Evolutionary conservation across 2,797 vertebrate species (phyloP), one percentile per base, ranked within the genome.

Genomic region (Heliangelus exortis): DNA sequence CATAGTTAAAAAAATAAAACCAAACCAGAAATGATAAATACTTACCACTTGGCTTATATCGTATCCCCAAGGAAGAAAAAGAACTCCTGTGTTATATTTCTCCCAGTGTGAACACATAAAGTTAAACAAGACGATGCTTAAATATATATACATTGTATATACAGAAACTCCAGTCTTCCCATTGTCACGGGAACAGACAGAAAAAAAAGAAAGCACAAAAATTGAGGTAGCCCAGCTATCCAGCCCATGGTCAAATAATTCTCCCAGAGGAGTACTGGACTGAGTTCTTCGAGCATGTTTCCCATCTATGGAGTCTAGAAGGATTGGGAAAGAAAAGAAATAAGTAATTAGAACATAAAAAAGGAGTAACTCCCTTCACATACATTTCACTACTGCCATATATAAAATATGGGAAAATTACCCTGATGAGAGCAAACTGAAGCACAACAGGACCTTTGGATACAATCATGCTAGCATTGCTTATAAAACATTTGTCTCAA

Each of bases 161-260:
- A 96, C 91, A 62, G 97, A 93, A 93, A 97, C 75, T 84, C 95
- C 96, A 2, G 77, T 61, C 63, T 95, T 95, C 80, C 93, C 96
- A 83, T 93, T 96, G 73, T 96, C 86, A 74, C 89, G 77, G 89
- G 96, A 97, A 89, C 96, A 97, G 62, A 97, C 92, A 48, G 97
- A 97, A 94, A 97, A 97, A 91, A 97, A 96, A 65, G 97, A 97
- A 57, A 98, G 93, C 31, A 93, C 90, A 81, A 97, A 97, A 82
- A 98, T 94, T 65, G 97, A 98, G 57, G 96, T 95, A 94, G 97
- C 96, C 97, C 97, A 98, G 93, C 97, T 98, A 91, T 98, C 97
- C 84, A 98, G 93, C 10, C 97, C 97, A 23, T 97, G 97, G 94
- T 98, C 97, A 93, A 97, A 98, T 11, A 98, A 71, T 45, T 98